Evolutionary conservation across 2,888 invertebrate genomes (phyloP), one percentile per base, ranked within the genome.

Genomic region (Caenorhabditis sp.): DNA sequence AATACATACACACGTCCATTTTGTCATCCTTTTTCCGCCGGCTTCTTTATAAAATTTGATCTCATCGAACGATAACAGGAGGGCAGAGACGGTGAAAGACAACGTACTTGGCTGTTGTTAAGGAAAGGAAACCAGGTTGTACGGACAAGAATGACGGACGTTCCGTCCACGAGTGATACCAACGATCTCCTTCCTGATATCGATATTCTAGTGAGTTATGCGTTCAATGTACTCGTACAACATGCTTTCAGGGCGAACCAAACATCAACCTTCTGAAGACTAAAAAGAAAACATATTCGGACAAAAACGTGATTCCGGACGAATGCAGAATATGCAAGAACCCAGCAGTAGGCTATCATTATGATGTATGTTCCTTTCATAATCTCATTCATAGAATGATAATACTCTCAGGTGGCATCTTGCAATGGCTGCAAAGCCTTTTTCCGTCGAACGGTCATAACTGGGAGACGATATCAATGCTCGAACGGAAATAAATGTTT

Each of bases 291-390:
- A 46, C 13, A 46, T 6, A 3, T 2, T 8, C 46, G 35, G 35
- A 35, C 6, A 17, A 27, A 26, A 27, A 30, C 24, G 26, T 41
- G 27, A 30, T 50, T 24, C 83, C 83, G 11, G 48, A 62, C 11
- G 55, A 52, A 13, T 83, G 83, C 48, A 39, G 22, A 0, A 70
- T 83, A 8, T 83, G 83, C 45, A 76, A 77, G 20, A 77, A 75
- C 35, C 43, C 48, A 2, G 81, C 83, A 1, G 68, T 78, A 11
- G 83, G 83, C 37, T 83, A 78, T 26, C 81, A 82, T 41, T 82
- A 82, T 41, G 79, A 82, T 37, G 81, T 79, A 30, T 11, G 74
- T 45, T 13, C 22, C 7, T 56, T 37, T 45, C 37, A 35, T 35
- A 9, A 39, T 13, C 15, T 3, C 32, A 32, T 32, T 22, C 22